These are phyloP conservation scores for Patagioenas fasciata DNA, from an alignment of 2,113 vertebrate species.

Conservation along the genomic window DNA sequence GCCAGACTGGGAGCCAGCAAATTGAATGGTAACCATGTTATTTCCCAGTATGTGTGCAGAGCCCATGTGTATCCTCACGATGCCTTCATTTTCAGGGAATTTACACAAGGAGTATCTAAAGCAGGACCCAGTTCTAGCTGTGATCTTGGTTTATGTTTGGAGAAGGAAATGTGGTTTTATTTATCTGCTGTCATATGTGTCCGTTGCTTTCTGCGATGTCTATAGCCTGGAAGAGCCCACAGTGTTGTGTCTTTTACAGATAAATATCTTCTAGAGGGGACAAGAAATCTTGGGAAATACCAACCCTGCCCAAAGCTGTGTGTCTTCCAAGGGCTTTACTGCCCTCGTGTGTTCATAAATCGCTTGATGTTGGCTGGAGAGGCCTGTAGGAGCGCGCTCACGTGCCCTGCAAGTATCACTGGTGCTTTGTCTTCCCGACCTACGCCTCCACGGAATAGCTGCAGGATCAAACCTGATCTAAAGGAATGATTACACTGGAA, in stretches of 20 bases:
- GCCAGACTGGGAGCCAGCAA: not conserved
- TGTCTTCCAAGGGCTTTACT: not conserved
- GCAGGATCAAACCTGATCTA: not conserved
- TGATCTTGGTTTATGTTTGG: not conserved
- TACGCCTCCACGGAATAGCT: not conserved
- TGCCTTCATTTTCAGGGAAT: not conserved
- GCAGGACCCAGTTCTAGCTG: not conserved
- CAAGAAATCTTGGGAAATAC: not conserved
- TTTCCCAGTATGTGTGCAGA: not conserved
- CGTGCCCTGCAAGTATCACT: not conserved
- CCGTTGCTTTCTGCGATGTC: not conserved
- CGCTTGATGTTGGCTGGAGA: not conserved
- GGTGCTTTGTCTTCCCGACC: not conserved
- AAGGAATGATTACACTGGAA: too few relatives aligned
- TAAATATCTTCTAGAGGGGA: not conserved
- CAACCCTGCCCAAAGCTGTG: not conserved
- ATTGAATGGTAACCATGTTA: not conserved
- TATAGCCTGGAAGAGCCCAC: not conserved
- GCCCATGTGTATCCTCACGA: not conserved
- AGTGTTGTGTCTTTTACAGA: not conserved
- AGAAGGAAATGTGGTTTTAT: not conserved
- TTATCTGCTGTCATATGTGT: not conserved
- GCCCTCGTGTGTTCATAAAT: constrained; percentile 40
- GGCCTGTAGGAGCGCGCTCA: not conserved
- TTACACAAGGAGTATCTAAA: not conserved